Conservation (phyloP, 2,888 invertebrate genomes). For the Aphodius granarius region DNA sequence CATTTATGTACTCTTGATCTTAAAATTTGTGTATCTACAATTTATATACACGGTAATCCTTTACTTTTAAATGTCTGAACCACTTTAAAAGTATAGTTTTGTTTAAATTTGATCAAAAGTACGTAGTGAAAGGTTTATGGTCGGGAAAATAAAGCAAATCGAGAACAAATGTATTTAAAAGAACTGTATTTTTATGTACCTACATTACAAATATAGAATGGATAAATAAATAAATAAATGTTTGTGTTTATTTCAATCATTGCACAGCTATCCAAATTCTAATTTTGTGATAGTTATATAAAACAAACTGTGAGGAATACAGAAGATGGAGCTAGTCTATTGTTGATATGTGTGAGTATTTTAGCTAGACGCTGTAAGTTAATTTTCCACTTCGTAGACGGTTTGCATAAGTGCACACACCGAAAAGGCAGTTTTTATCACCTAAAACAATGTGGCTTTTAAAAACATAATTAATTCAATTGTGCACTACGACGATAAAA, state of each 20-base stretch:
- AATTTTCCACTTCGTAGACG: background rate
- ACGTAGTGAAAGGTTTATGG: conserved; percentile 8
- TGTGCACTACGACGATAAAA: too few relatives aligned
- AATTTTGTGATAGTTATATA: background rate
- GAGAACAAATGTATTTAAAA: too few relatives aligned
- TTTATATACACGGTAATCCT: background rate
- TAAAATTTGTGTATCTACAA: background rate
- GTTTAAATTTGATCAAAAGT: conserved; percentile 9
- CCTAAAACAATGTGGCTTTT: background rate
- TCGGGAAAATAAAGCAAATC: background rate
- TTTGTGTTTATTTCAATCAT: background rate
- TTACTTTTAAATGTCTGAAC: background rate
- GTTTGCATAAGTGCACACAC: background rate
- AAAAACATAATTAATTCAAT: background rate
- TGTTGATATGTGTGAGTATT: too few relatives aligned
- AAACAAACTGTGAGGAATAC: background rate
- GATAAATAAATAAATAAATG: too few relatives aligned
- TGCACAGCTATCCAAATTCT: background rate
- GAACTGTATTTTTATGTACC: too few relatives aligned
- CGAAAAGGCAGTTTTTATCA: background rate
- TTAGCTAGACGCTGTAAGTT: background rate
- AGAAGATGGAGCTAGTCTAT: background rate
- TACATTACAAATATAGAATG: too few relatives aligned
- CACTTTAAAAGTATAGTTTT: background rate
- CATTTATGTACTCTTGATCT: conserved; percentile 11